Evolutionary conservation across 2,888 invertebrate genomes (phyloP).

Genomic region (Merodon equestris): DNA sequence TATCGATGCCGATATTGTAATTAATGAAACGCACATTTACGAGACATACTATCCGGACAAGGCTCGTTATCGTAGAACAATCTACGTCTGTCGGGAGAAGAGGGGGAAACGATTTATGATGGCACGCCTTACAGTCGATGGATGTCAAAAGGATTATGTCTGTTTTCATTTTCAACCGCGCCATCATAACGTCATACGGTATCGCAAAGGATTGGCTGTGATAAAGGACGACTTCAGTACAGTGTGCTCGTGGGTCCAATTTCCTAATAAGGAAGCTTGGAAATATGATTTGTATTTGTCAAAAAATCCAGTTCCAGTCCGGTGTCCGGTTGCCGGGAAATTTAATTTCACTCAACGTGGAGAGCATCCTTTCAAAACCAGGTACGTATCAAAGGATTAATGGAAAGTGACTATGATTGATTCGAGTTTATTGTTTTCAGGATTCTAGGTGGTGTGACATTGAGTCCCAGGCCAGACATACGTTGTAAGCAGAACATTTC

Average conservation of each 20-base stretch:
- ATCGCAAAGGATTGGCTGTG: constrained; percentile 91
- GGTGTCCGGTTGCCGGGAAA: constrained; percentile 98
- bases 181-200: constrained; percentile 97
- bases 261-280: constrained; percentile 91
- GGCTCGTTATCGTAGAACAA: constrained; percentile 90
- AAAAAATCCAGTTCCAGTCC: constrained; percentile 93
- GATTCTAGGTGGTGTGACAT: constrained; percentile 96
- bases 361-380: constrained; percentile 93
- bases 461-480: constrained; percentile 94
- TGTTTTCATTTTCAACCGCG: constrained; percentile 98
- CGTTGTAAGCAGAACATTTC: constrained; percentile 96
- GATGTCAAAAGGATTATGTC: constrained; percentile 97
- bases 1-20: constrained; percentile 94
- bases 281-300: constrained; percentile 90
- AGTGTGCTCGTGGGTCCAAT: constrained; percentile 96
- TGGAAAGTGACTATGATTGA: neutral
- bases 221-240: constrained; percentile 94
- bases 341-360: constrained; percentile 95
- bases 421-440: constrained; percentile 76
- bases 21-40: constrained; percentile 97
- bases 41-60: constrained; percentile 97
- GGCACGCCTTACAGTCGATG: constrained; percentile 97
- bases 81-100: constrained; percentile 96
- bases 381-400: constrained; percentile 71
- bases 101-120: constrained; percentile 95